Percentiles rank a stretch among this genome's conserved stretches.
Conservation (phyloP, 2,888 invertebrate species). For the Girardia tigrina region DNA sequence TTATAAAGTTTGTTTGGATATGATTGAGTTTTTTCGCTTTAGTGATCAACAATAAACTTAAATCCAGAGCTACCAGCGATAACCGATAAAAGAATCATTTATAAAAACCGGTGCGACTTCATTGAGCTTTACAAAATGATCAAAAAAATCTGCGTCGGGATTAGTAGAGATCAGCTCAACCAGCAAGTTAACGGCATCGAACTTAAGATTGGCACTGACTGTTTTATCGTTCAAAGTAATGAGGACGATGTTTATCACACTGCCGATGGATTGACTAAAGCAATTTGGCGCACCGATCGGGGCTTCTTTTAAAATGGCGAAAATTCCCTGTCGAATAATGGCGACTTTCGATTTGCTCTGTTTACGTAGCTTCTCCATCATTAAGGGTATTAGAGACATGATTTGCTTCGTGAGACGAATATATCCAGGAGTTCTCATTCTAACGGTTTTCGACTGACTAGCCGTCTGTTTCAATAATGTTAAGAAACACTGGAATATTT, state of each 20-base stretch:
- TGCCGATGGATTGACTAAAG: background rate
- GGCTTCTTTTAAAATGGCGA: background rate
- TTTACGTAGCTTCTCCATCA: background rate
- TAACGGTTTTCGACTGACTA: background rate
- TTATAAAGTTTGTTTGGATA: background rate
- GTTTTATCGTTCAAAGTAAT: background rate
- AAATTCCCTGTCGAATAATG: slow-evolving; percentile 3
- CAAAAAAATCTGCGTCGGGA: background rate
- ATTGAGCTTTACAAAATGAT: background rate
- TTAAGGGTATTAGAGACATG: background rate
- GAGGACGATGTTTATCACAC: background rate
- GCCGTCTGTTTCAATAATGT: slow-evolving; percentile 8
- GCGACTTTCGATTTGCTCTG: background rate
- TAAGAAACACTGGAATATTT: slow-evolving; percentile 12
- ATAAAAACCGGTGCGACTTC: background rate
- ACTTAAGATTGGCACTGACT: background rate
- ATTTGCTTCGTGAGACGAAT: background rate
- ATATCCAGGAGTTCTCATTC: background rate
- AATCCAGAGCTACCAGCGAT: background rate
- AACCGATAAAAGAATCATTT: slow-evolving; percentile 15
- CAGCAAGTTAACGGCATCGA: background rate
- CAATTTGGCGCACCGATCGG: background rate
- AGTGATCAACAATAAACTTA: background rate
- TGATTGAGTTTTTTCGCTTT: background rate
- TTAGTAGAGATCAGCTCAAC: background rate